Evolutionary conservation across 1,140 invertebrate genomes (phyloP), one percentile per base, ranked within the genome.

Genomic region (Carcinoscorpius rotundicauda): DNA sequence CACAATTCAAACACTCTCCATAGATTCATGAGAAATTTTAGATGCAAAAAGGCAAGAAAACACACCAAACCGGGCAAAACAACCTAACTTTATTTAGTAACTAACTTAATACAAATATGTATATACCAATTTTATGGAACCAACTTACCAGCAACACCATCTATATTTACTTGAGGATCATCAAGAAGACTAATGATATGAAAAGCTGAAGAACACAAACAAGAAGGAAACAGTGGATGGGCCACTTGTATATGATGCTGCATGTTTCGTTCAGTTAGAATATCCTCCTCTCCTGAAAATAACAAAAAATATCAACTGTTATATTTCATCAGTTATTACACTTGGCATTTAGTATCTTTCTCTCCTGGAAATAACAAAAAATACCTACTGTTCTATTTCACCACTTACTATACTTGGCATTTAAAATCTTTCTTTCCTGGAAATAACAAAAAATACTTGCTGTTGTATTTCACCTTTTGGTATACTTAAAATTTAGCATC

Each of bases 221-320:
- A 91, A 3, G 96, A 98, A 3, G 97, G 96, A 78, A 99, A 99
- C 49, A 99, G 80, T 3, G 91, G 90, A 72, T 96, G 90, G 0
- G 94, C 92, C 1, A 89, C 86, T 74, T 93, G 91, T 58, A 91
- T 83, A 75, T 80, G 76, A 69, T 80, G 80, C 4, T 70, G 58
- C n/a, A 68, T 58, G 8, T 69, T 67, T 71, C 75, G 76, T 68
- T 68, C 72, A 75, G 80, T 63, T 81, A 83, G 49, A 81, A 84
- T 75, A 65, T 88, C 87, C 57, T 80, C 66, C 52, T 71, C 71
- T 61, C 81, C 66, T 83, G 81, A 70, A 88, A 48, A 49, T 29
- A 29, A 29, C 29, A 29, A 29, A 29, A 29, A 29, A 29, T 29
- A 29, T 29, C 29, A 29, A 29, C 29, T 29, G 29, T 29, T 29